Evolutionary conservation across 2,113 vertebrate genomes (phyloP).

Genomic region (Chaetodon trifascialis): DNA sequence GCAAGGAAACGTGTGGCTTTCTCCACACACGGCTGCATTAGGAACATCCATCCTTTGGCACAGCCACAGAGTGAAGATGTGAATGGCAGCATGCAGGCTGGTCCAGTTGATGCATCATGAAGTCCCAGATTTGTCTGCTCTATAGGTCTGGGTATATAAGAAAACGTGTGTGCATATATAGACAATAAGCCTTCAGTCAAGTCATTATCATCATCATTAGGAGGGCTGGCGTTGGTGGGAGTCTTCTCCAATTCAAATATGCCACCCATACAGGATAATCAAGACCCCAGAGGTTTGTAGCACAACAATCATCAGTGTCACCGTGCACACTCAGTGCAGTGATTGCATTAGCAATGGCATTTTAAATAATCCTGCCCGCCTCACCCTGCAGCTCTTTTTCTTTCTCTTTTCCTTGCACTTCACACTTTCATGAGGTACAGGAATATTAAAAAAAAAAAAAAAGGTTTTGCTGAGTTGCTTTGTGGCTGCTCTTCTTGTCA

Average conservation of each 20-base stretch:
- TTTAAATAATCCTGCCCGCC: constrained; percentile 27
- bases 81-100: constrained; percentile 17
- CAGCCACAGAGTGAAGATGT: constrained; percentile 23
- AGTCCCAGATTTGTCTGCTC: constrained; percentile 11
- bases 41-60: constrained; percentile 9
- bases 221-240: constrained; percentile 25
- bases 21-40: constrained; percentile 42
- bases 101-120: constrained; percentile 1
- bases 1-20: constrained; percentile 51
- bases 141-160: background rate
- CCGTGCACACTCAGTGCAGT: constrained; percentile 37
- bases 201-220: constrained; percentile 43
- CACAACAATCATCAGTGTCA: constrained; percentile 58
- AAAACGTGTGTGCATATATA: constrained; percentile 1
- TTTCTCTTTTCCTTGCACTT: background rate
- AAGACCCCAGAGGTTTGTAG: constrained; percentile 54
- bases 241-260: constrained; percentile 39
- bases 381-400: constrained; percentile 5
- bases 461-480: background rate
- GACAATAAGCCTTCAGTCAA: background rate
- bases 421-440: background rate
- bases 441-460: background rate
- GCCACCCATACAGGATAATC: constrained; percentile 53
- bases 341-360: constrained; percentile 66
- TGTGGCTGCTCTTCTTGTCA: background rate